Evolutionary conservation across 2,797 vertebrate genomes (phyloP).

Genomic region (Schizopygopsis malacanthus): DNA sequence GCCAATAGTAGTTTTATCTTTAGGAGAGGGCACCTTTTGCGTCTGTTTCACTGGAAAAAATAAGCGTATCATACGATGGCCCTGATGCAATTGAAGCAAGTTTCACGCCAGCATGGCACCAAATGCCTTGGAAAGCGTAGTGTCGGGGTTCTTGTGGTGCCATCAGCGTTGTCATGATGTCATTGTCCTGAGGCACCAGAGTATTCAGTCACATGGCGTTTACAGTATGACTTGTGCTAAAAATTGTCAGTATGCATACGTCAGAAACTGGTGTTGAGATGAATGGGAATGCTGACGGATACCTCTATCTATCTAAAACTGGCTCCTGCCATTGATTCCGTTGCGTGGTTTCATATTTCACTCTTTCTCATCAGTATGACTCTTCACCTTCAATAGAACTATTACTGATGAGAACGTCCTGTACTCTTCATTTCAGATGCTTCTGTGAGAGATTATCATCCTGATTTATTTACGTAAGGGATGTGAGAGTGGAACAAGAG

Average conservation of each 20-base stretch:
- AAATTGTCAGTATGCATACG: neutral
- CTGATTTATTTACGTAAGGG: slow-evolving; percentile 7
- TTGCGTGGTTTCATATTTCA: neutral
- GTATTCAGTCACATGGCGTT: neutral
- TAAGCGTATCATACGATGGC: neutral
- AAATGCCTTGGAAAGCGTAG: neutral
- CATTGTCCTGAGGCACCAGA: neutral
- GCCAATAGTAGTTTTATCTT: neutral
- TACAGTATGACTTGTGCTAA: neutral
- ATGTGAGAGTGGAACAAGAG: slow-evolving; percentile 23
- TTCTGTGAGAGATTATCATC: slow-evolving; percentile 53
- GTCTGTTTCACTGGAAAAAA: neutral
- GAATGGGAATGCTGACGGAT: slow-evolving; percentile 15
- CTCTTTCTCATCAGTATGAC: slow-evolving; percentile 72
- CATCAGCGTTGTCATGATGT: neutral
- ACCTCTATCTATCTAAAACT: neutral
- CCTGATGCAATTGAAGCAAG: neutral
- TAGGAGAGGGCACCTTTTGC: neutral
- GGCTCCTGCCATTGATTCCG: neutral
- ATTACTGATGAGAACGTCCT: neutral
- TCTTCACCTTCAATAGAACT: slow-evolving; percentile 55
- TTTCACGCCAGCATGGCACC: neutral
- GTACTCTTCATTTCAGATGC: neutral
- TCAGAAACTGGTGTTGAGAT: neutral
- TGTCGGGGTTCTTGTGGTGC: neutral